Evolutionary conservation across 2,888 invertebrate genomes (phyloP).

Genomic region (Calameuta pallipes): DNA sequence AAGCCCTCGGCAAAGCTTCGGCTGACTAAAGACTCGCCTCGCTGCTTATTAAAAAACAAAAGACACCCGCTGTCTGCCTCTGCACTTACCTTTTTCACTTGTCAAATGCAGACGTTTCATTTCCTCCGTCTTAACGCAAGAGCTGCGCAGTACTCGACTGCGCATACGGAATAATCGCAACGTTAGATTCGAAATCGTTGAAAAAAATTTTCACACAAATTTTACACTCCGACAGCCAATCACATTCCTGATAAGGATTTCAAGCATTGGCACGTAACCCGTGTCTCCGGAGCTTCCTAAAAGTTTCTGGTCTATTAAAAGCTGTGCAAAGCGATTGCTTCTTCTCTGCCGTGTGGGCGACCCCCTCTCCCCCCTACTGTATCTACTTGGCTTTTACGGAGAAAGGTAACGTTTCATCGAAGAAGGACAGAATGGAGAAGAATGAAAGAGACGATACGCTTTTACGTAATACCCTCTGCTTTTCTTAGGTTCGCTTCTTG

Average conservation of each 20-base stretch:
- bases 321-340: not conserved
- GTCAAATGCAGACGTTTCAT: not conserved
- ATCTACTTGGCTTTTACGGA: not conserved
- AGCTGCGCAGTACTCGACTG: not conserved
- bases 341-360: not conserved
- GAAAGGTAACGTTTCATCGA: not conserved
- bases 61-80: not conserved
- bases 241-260: not conserved
- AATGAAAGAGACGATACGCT: not conserved
- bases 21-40: not conserved
- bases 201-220: not conserved
- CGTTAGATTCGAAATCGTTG: not conserved
- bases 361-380: not conserved
- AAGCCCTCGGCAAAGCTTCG: not conserved
- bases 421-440: not conserved
- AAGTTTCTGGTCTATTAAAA: not conserved
- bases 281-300: not conserved
- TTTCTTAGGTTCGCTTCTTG: not conserved
- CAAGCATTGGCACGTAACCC: not conserved
- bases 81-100: not conserved
- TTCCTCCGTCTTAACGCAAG: not conserved
- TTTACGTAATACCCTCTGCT: not conserved
- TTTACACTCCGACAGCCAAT: not conserved
- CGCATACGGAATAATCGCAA: not conserved
- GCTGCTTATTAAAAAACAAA: not conserved